These are phyloP conservation scores for Volucella inanis DNA, from an alignment of 2,888 invertebrate genomes.

Conservation along the genomic window DNA sequence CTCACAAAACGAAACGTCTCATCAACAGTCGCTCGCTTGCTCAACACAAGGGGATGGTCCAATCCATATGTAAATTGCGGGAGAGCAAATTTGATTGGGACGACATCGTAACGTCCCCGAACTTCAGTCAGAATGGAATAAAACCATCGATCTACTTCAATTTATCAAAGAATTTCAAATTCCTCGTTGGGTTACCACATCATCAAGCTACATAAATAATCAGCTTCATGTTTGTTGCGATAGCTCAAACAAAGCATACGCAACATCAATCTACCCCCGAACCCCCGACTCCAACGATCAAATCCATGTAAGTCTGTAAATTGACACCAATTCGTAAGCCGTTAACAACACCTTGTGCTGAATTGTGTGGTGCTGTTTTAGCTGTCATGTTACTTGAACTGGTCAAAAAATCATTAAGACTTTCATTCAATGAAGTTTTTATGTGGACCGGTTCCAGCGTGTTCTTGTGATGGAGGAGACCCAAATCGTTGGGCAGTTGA, in stretches of 20 bases:
- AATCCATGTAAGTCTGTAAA: constrained; percentile 2
- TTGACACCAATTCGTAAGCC: constrained; percentile 18
- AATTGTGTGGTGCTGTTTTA: constrained; percentile 32
- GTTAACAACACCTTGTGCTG: constrained; percentile 33
- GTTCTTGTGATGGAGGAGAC: no score
- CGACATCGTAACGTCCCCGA: constrained; percentile 17
- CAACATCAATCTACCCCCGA: constrained; percentile 31
- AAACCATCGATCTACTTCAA: constrained; percentile 23
- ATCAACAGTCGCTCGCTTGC: constrained; percentile 21
- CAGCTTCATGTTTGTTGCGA: constrained; percentile 37
- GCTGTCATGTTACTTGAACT: constrained; percentile 19
- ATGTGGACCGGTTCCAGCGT: no score
- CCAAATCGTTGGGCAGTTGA: not conserved
- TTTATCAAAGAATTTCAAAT: constrained; percentile 31
- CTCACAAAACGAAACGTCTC: not conserved
- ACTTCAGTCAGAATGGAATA: constrained; percentile 16
- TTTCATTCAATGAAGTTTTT: no score
- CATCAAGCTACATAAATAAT: no score
- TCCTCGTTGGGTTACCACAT: constrained; percentile 23
- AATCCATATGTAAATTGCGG: not conserved
- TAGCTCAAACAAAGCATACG: constrained; percentile 32
- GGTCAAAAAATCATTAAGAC: no score
- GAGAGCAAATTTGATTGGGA: constrained; percentile 24
- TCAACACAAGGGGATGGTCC: constrained; percentile 12
- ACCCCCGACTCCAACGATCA: constrained; percentile 10